Evolutionary conservation across 23 tunicate genomes (phyloP).

Genomic region (Clavelina lepadiformis): DNA sequence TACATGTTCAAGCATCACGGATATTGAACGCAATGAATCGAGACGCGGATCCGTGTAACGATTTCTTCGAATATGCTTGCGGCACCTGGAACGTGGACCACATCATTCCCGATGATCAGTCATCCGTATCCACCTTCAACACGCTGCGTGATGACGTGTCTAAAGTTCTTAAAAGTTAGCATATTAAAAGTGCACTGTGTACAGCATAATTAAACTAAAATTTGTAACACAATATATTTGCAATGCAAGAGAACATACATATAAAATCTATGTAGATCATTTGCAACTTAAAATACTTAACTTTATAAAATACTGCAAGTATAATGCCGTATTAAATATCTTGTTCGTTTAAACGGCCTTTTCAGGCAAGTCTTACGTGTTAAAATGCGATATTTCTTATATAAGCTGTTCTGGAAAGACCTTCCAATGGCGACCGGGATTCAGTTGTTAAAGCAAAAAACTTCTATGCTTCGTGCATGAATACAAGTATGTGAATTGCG

Average conservation of each 20-base stretch:
- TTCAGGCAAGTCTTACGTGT: no score
- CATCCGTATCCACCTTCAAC: slow-evolving; percentile 64
- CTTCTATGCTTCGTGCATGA: slow-evolving; percentile 65
- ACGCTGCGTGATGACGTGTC: slow-evolving; percentile 73
- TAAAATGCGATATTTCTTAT: no score
- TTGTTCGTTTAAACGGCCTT: no score
- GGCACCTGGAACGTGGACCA: slow-evolving; percentile 79
- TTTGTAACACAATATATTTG: no score
- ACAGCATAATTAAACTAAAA: no score
- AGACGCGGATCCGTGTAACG: slow-evolving; percentile 60
- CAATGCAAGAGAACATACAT: no score
- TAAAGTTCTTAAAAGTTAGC: slow-evolving; percentile 47
- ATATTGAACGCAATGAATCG: slow-evolving; percentile 59
- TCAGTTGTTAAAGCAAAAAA: slow-evolving; percentile 73
- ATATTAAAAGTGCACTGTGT: no score
- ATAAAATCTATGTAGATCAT: no score
- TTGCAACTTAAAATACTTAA: no score
- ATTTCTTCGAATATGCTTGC: slow-evolving; percentile 75
- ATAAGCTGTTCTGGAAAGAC: slow-evolving; percentile 58
- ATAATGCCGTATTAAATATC: no score
- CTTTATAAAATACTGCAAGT: no score
- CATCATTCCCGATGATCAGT: slow-evolving; percentile 66
- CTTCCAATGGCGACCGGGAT: slow-evolving; percentile 30
- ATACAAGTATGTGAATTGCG: slow-evolving; percentile 67
- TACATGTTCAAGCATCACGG: slow-evolving; percentile 79